phyloP scores from a whole-genome alignment of 1,140 invertebrate species.

The Platyscapa corneri region DNA sequence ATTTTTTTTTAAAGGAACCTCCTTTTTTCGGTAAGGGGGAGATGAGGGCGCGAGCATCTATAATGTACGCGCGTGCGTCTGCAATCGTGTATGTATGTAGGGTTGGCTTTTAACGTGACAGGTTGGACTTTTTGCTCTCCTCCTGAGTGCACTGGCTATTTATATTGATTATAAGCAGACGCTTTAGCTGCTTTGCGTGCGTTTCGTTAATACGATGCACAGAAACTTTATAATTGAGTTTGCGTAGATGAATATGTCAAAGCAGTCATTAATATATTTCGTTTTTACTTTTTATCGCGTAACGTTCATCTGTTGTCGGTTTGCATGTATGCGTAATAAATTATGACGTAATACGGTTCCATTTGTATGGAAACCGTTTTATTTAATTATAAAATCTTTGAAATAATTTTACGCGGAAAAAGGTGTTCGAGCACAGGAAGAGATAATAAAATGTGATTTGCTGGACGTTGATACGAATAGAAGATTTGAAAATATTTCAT shows the following conservation, averaged over 20 bases:
- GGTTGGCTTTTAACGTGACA: constrained; percentile 43
- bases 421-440: no score
- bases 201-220: background rate
- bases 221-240: constrained; percentile 28
- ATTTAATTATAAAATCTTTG: background rate
- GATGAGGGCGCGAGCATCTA: constrained; percentile 3
- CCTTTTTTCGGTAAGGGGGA: background rate
- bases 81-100: background rate
- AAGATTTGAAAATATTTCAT: no score
- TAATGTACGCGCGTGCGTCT: background rate
- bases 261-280: constrained; percentile 23
- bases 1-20: constrained; percentile 16
- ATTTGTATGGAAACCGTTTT: background rate
- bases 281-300: background rate
- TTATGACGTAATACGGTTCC: constrained; percentile 1
- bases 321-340: constrained; percentile 19
- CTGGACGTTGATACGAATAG: no score
- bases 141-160: constrained; percentile 18
- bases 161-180: constrained; percentile 27
- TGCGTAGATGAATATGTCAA: background rate
- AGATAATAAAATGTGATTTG: no score
- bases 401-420: no score
- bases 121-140: constrained; percentile 43
- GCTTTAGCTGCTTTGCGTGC: no score
- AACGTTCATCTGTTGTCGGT: background rate